These are phyloP conservation scores for Apolygus lucorum DNA, from an alignment of 1,140 invertebrate species.

Conservation along the genomic window DNA sequence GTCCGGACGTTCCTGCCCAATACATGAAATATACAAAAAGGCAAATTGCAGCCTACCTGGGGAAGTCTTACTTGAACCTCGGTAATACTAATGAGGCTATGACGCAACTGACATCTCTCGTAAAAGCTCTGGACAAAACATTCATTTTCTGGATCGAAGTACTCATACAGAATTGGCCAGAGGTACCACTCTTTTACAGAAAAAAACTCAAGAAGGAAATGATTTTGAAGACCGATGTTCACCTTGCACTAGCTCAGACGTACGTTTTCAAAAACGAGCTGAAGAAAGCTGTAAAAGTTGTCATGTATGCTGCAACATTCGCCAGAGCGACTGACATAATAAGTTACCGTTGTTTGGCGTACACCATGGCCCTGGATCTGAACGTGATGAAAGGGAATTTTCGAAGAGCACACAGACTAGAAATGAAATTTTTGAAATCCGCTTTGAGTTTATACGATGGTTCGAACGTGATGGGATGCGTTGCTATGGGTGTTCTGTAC, in stretches of 20 bases:
- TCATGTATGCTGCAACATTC: background rate
- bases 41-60: background rate
- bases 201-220: constrained; percentile 8
- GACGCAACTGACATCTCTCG: background rate
- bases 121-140: too few relatives aligned
- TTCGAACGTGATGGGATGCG: background rate
- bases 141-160: background rate
- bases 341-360: background rate
- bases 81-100: background rate
- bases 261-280: constrained; percentile 11
- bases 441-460: background rate
- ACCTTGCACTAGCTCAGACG: background rate
- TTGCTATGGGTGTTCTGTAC: constrained; percentile 10
- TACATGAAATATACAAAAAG: constrained; percentile 20
- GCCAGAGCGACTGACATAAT: background rate
- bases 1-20: background rate
- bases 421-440: background rate
- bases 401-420: background rate
- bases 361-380: background rate
- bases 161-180: constrained; percentile 11
- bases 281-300: background rate
- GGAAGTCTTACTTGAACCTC: background rate
- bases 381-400: constrained; percentile 11
- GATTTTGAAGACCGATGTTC: constrained; percentile 9
- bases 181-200: constrained; percentile 1